phyloP scores from a whole-genome alignment of 2,888 invertebrate species.

The Dilophus febrilis region DNA sequence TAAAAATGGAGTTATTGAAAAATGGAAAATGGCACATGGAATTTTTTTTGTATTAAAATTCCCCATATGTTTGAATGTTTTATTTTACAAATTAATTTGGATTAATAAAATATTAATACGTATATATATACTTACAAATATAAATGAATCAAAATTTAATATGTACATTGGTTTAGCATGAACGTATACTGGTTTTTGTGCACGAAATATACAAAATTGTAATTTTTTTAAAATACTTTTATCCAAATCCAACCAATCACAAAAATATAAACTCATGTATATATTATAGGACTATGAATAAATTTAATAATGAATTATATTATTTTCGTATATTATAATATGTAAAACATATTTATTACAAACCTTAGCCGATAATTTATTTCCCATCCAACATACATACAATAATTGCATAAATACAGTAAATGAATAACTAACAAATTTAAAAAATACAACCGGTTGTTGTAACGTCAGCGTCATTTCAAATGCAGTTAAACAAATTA shows the following conservation, averaged over 20 bases:
- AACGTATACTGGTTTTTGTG: conserved; percentile 20
- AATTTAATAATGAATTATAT: too few species aligned
- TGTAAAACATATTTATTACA: too few species aligned
- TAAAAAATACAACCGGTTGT: conserved; percentile 17
- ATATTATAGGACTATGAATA: too few species aligned
- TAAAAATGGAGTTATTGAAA: too few species aligned
- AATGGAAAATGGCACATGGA: too few species aligned
- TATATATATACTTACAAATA: conserved; percentile 15
- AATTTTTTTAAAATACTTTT: too few species aligned
- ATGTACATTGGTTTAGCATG: conserved; percentile 18
- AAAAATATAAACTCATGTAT: too few species aligned
- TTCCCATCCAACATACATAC: conserved; percentile 21
- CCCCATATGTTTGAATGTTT: too few species aligned
- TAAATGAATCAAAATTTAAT: conserved; percentile 19
- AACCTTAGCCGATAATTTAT: conserved; percentile 13
- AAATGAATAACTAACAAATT: conserved; percentile 19
- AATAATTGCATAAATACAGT: conserved; percentile 19
- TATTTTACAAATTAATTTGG: too few species aligned
- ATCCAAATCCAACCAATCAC: too few species aligned
- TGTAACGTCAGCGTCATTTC: conserved; percentile 17
- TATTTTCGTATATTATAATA: too few species aligned
- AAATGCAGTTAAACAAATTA: conserved; percentile 22
- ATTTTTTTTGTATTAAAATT: too few species aligned
- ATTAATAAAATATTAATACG: not conserved
- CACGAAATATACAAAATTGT: conserved; percentile 15